Conservation (phyloP, 2,113 vertebrate species). For the Nyctereutes procyonoides region DNA sequence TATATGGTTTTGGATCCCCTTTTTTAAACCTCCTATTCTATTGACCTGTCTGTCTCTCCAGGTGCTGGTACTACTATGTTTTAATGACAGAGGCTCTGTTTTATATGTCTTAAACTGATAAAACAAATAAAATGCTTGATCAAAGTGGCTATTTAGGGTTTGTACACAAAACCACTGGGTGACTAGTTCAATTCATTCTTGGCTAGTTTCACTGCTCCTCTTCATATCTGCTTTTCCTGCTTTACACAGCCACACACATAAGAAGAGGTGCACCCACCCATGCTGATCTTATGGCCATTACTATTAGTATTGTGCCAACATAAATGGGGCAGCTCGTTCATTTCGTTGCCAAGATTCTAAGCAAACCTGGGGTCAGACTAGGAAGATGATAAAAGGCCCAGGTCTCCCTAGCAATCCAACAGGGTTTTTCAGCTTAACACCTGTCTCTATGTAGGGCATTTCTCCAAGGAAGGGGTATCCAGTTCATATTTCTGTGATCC, state of each 20-base stretch:
- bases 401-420: not conserved
- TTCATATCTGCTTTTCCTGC: not conserved
- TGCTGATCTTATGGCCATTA: not conserved
- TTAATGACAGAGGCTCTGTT: not conserved
- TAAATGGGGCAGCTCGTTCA: not conserved
- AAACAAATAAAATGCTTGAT: not conserved
- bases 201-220: not conserved
- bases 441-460: not conserved
- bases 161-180: not conserved
- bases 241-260: not conserved
- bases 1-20: not conserved
- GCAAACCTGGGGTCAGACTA: not conserved
- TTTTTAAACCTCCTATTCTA: not conserved
- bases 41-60: not conserved
- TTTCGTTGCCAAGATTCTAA: not conserved
- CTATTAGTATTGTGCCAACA: not conserved
- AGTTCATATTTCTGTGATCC: not conserved
- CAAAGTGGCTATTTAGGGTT: not conserved
- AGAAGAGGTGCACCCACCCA: not conserved
- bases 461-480: not conserved
- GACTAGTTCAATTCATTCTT: too few species aligned
- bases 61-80: not conserved
- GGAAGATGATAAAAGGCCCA: not conserved
- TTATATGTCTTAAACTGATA: not conserved
- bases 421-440: not conserved